Conservation (phyloP, 1,140 invertebrate genomes). For the Zaprionus vittiger region DNA sequence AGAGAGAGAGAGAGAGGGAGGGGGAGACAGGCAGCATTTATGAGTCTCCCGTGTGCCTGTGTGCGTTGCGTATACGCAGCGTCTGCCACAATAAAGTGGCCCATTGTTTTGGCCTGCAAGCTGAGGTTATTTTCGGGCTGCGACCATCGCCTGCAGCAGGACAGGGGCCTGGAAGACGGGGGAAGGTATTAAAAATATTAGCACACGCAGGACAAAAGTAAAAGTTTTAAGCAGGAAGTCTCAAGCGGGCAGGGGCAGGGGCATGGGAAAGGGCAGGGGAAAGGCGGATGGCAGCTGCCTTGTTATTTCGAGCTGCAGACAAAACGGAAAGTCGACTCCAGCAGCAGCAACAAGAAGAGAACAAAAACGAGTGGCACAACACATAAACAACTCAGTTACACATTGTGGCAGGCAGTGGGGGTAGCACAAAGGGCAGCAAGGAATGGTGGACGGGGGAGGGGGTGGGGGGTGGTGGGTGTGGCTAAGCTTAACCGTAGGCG, state of each 20-base stretch:
- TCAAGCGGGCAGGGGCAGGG: not conserved
- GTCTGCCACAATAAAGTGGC: constrained; percentile 57
- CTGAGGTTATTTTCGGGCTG: constrained; percentile 11
- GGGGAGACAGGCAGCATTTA: not conserved
- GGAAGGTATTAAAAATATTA: constrained; percentile 65
- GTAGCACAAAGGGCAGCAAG: not conserved
- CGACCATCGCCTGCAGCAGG: not conserved
- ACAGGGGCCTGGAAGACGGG: not conserved
- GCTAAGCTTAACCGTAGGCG: constrained; percentile 36
- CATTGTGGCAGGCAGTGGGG: constrained; percentile 42
- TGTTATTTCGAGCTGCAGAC: constrained; percentile 32
- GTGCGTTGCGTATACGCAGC: constrained; percentile 46
- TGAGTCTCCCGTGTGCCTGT: not conserved
- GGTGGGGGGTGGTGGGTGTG: too few relatives aligned
- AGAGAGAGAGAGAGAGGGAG: not conserved
- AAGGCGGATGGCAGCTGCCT: constrained; percentile 3
- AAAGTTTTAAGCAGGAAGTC: constrained; percentile 33
- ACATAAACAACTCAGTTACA: constrained; percentile 81
- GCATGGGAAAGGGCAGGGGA: not conserved
- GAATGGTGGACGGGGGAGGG: not conserved
- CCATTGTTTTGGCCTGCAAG: constrained; percentile 55
- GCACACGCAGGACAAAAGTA: constrained; percentile 61
- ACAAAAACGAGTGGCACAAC: constrained; percentile 41
- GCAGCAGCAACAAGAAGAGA: constrained; percentile 34
- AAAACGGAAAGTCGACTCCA: constrained; percentile 31